Evolutionary conservation across 2,797 vertebrate genomes (phyloP), one percentile per base, ranked within the genome.

Genomic region (Amblyraja radiata): DNA sequence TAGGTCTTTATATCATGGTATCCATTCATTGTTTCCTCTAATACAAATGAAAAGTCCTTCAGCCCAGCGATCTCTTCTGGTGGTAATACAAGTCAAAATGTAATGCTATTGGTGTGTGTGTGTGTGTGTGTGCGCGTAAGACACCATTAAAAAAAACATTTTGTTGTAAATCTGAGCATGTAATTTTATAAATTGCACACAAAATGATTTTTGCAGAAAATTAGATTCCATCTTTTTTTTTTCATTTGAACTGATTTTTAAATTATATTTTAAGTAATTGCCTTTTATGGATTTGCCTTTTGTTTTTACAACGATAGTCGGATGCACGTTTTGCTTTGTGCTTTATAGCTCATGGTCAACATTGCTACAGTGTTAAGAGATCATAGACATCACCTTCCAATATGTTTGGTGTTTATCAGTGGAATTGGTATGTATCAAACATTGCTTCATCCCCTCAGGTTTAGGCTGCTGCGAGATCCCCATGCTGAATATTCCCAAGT

Each of bases 261-360:
- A 46, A 28, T 91, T 76, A 10, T 73, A 23, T 54, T 92, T 18
- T 6, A 46, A 54, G 25, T 65, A n/a, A 2, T 28, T 74, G 39
- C 71, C 23, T 13, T 54, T 54, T 16, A 39, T 54, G 46, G 46
- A 54, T 32, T 36, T 71, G 32, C 63, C 16, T 71, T 90, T 32
- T 71, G 61, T 76, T 46, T 39, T 91, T 39, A 74, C 68, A 91
- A 39, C 71, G 46, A 10, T 76, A 76, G 90, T 76, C 10, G 65
- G 32, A 54, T 54, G 90, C 65, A 92, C 25, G 6, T 46, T 90
- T 7, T 73, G 68, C 71, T 92, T 92, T 54, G 73, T 92, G 71
- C 90, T 76, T 92, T 92, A 92, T 92, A 92, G 90, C 68, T 92
- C 36, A 58, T 39, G 71, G 68, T 92, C 90, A 14, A 74, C 68